Conservation (phyloP, 2,797 vertebrate species). For the Sebastiscus albofasciatus region DNA sequence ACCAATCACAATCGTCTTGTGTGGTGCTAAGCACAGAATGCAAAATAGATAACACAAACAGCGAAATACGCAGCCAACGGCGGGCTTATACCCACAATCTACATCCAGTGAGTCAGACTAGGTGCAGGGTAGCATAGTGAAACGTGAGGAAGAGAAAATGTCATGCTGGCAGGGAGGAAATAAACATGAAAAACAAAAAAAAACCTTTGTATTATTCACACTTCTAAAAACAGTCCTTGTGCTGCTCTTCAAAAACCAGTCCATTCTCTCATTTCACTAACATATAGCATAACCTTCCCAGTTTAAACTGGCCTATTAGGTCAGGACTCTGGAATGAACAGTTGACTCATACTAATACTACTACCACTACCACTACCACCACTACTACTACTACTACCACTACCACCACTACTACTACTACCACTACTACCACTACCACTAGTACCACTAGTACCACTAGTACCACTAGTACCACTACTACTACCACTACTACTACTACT, state of each 20-base stretch:
- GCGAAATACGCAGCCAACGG: too few relatives aligned
- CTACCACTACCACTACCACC: too few relatives aligned
- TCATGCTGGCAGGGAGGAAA: not conserved
- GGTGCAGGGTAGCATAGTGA: not conserved
- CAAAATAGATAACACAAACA: not conserved
- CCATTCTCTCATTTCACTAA: not conserved
- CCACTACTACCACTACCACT: too few relatives aligned
- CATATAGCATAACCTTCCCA: not conserved
- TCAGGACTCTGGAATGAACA: not conserved
- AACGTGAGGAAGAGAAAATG: not conserved
- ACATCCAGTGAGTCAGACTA: not conserved
- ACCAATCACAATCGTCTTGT: not conserved
- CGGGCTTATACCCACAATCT: not conserved
- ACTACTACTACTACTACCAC: not conserved
- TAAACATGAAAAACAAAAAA: not conserved
- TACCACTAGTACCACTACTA: too few relatives aligned
- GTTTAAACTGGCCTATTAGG: not conserved
- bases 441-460: not conserved
- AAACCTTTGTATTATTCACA: not conserved
- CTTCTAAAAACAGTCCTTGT: not conserved
- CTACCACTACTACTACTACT: fast-evolving
- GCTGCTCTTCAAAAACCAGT: not conserved
- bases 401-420: too few relatives aligned
- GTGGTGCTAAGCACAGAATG: not conserved
- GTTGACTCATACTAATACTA: too few relatives aligned